Evolutionary conservation across 2,113 vertebrate genomes (phyloP).

Genomic region (Apaloderma vittatum): DNA sequence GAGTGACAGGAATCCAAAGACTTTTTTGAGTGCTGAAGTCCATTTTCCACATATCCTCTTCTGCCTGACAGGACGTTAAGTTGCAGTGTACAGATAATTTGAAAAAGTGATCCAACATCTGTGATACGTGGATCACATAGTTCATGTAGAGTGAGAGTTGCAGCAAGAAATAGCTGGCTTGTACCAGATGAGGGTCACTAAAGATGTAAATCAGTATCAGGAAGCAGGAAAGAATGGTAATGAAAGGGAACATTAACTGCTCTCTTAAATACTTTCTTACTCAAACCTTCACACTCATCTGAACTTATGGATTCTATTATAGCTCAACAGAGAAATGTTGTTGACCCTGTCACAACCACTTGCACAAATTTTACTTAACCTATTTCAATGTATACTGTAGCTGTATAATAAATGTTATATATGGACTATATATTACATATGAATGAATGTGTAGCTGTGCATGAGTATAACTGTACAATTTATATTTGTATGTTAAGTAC

Average conservation of each 20-base stretch:
- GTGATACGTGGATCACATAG: background rate
- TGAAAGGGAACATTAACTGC: background rate
- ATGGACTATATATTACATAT: background rate
- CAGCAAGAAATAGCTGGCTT: background rate
- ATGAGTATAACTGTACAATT: background rate
- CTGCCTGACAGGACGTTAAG: background rate
- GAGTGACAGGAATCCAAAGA: background rate
- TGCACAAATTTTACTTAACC: background rate
- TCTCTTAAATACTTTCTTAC: background rate
- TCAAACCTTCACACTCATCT: background rate
- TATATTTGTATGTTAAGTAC: background rate
- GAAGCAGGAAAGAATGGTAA: slow-evolving; percentile 20
- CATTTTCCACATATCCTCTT: background rate
- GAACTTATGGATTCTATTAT: background rate
- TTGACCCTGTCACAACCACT: background rate
- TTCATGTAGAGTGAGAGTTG: background rate
- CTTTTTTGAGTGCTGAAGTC: background rate
- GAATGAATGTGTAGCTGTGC: background rate
- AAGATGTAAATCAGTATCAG: slow-evolving; percentile 36
- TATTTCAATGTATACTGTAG: background rate
- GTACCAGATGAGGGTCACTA: background rate
- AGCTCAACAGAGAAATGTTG: background rate
- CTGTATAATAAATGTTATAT: background rate
- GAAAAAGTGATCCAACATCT: background rate
- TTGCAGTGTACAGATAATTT: background rate